phyloP scores from a whole-genome alignment of 1,140 invertebrate species.

The Rhyacophila brunnea region DNA sequence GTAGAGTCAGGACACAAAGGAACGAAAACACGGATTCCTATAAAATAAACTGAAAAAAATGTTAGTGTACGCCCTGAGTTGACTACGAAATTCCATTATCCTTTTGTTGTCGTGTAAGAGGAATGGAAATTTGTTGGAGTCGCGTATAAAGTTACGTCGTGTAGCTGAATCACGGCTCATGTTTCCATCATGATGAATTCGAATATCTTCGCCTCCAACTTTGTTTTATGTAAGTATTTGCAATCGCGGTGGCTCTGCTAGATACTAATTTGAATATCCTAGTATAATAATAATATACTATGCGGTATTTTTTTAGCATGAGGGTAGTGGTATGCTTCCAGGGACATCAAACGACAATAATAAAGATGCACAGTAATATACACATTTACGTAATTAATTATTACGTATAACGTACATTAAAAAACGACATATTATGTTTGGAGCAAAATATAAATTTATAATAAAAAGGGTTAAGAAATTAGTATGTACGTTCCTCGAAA shows the following conservation, averaged over 20 bases:
- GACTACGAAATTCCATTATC: slow-evolving; percentile 36
- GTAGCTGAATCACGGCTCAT: slow-evolving; percentile 5
- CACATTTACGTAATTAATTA: no score
- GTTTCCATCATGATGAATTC: slow-evolving; percentile 33
- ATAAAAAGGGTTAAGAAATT: no score
- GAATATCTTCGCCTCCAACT: slow-evolving; percentile 23
- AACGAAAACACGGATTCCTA: slow-evolving; percentile 30
- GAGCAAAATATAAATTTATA: no score
- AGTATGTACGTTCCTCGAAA: no score
- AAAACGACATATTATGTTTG: no score
- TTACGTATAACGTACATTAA: no score
- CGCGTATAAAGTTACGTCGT: slow-evolving; percentile 6
- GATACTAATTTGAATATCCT: no score
- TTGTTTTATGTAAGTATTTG: slow-evolving; percentile 17
- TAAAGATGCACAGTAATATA: no score
- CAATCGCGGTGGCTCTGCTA: slow-evolving; percentile 1
- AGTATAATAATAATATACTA: no score
- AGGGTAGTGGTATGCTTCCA: no score
- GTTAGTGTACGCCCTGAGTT: slow-evolving; percentile 12
- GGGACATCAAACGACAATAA: no score
- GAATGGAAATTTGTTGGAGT: slow-evolving; percentile 32
- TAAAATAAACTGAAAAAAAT: slow-evolving; percentile 17
- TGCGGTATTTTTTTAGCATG: no score
- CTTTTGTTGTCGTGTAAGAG: slow-evolving; percentile 27
- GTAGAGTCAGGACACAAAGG: slow-evolving; percentile 20